Base-by-base conservation (phyloP, 1,140 invertebrate genomes). In the Drosophila tristis region DNA sequence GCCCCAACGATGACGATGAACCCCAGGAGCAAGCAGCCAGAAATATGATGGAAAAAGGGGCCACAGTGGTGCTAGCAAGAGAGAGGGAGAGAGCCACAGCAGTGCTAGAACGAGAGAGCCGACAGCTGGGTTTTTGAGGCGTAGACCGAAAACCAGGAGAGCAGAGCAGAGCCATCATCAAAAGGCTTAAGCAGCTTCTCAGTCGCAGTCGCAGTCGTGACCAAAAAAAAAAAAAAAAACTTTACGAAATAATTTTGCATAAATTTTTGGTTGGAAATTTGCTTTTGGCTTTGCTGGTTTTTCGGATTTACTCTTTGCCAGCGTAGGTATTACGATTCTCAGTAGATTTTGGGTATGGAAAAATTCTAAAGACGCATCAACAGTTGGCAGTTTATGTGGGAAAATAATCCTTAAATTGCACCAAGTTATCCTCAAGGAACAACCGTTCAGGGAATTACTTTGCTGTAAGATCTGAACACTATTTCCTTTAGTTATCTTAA, bases 171-270 rank as follows among this genome's bases (percentile, higher is more conserved):
- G 70, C 74, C 84, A 89, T 89, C 84, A 80, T 89, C 84, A 89
- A 89, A 89, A 89, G 84, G 84, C 84, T 89, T 89, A 89, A 89
- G 84, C 79, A 84, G 76, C 84, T 68, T 68, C 35, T 11, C 76
- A 78, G 57, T 78, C 78, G 59, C 61, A 64, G 56, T 56, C 51
- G 74, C 75, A 58, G 61, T 72, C 71, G 20, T 20, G 65, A 61
- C 70, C 80, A 73, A 48, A 60, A 56, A 35, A 49, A 47, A 72
- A 72, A 75, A 79, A 89, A 78, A 45, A 89, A 89, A 90, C 76
- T 89, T 89, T 89, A 89, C 85, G 68, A 89, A 90, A 89, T 89
- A 89, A 90, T 89, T 89, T 89, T 89, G 84, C 84, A 89, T 89
- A 89, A 78, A 89, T 89, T 89, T 89, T 80, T 51, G 80, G 67